Evolutionary conservation across 2,888 invertebrate species (phyloP).

Genomic region (Pogonocherus hispidulus): DNA sequence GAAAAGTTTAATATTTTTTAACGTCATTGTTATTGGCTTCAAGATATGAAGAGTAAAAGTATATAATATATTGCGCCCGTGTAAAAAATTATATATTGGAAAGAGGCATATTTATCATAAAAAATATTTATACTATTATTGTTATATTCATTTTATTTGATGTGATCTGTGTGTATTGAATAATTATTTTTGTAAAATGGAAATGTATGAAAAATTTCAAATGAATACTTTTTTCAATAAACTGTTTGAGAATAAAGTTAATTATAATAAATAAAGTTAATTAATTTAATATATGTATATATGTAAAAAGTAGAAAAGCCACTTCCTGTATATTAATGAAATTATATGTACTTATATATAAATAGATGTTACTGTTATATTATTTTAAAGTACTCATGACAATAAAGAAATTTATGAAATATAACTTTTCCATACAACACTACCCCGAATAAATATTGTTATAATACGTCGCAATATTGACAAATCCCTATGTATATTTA

Average conservation of each 20-base stretch:
- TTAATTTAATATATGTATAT: not conserved
- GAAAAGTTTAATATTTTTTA: too few species aligned
- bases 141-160: too few species aligned
- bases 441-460: constrained; percentile 10
- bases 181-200: too few species aligned
- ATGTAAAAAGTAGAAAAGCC: not conserved
- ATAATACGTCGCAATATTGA: not conserved
- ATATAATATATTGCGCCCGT: not conserved
- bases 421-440: constrained; percentile 12
- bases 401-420: constrained; percentile 3
- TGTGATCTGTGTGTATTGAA: too few species aligned
- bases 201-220: too few species aligned
- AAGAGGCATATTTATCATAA: not conserved
- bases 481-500: constrained; percentile 10
- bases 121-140: not conserved
- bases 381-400: not conserved
- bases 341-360: not conserved
- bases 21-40: not conserved
- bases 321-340: not conserved
- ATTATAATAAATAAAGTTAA: too few species aligned
- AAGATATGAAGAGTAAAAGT: not conserved
- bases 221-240: too few species aligned
- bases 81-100: too few species aligned
- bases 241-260: too few species aligned
- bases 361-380: not conserved